Conservation (phyloP, 1,140 invertebrate species). For the Zelostemma sp. region DNA sequence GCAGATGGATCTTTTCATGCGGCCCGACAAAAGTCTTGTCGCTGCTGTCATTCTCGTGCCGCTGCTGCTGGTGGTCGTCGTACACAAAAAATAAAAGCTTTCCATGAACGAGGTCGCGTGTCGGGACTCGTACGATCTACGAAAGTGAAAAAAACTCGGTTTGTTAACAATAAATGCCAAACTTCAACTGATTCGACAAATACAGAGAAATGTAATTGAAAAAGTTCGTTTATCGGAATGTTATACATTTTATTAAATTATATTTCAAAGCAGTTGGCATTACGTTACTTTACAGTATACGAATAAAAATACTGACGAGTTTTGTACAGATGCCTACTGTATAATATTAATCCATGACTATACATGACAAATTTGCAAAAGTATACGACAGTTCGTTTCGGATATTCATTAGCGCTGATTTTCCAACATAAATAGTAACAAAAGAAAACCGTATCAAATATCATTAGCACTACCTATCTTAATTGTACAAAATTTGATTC, state of each 20-base stretch:
- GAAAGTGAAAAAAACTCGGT: no score
- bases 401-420: background rate
- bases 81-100: no score
- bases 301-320: slow-evolving; percentile 46
- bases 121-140: no score
- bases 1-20: slow-evolving; percentile 46
- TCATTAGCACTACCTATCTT: background rate
- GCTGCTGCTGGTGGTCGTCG: no score
- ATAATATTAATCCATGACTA: slow-evolving; percentile 24
- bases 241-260: slow-evolving; percentile 44
- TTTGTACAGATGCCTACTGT: slow-evolving; percentile 42
- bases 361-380: slow-evolving; percentile 25
- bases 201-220: no score
- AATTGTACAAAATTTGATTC: background rate
- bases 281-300: slow-evolving; percentile 37
- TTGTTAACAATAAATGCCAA: no score
- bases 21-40: slow-evolving; percentile 35
- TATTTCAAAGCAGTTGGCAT: slow-evolving; percentile 39
- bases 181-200: no score
- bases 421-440: background rate
- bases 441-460: background rate
- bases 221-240: slow-evolving; percentile 44
- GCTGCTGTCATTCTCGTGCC: background rate
- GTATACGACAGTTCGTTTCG: slow-evolving; percentile 17
- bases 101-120: no score